phyloP scores from a whole-genome alignment of 2,888 invertebrate genomes.

The Molorchus minor region DNA sequence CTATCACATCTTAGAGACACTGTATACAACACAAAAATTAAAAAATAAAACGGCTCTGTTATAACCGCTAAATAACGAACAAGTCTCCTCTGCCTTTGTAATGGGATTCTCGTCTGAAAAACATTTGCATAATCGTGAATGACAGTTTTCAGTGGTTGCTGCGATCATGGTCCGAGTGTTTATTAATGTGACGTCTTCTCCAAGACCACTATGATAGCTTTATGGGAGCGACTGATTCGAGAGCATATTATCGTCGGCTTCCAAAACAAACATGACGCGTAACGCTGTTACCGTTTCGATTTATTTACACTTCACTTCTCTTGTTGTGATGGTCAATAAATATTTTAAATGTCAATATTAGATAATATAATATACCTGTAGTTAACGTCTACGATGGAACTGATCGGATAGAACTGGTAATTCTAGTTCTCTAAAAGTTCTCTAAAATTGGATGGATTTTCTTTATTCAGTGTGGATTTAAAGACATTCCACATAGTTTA shows the following conservation, averaged over 20 bases:
- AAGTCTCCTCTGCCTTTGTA: constrained; percentile 38
- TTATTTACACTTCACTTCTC: constrained; percentile 22
- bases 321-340: constrained; percentile 18
- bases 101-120: constrained; percentile 45
- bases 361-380: too few species aligned
- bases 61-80: constrained; percentile 37
- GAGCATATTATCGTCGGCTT: constrained; percentile 43
- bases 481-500: too few species aligned
- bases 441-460: too few species aligned
- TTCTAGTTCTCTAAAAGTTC: too few species aligned
- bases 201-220: constrained; percentile 44
- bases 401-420: too few species aligned
- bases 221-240: constrained; percentile 44
- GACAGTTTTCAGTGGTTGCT: constrained; percentile 51
- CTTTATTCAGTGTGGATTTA: too few species aligned
- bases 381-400: too few species aligned
- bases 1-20: too few species aligned
- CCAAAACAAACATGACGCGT: constrained; percentile 42
- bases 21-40: too few species aligned
- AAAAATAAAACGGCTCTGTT: constrained; percentile 4
- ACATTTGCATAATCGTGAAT: constrained; percentile 56
- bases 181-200: constrained; percentile 50
- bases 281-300: constrained; percentile 34
- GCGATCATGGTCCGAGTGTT: constrained; percentile 50
- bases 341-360: constrained; percentile 12